Evolutionary conservation across 2,797 vertebrate species (phyloP), one percentile per base, ranked within the genome.

Genomic region (Neopelma chrysocephalum): DNA sequence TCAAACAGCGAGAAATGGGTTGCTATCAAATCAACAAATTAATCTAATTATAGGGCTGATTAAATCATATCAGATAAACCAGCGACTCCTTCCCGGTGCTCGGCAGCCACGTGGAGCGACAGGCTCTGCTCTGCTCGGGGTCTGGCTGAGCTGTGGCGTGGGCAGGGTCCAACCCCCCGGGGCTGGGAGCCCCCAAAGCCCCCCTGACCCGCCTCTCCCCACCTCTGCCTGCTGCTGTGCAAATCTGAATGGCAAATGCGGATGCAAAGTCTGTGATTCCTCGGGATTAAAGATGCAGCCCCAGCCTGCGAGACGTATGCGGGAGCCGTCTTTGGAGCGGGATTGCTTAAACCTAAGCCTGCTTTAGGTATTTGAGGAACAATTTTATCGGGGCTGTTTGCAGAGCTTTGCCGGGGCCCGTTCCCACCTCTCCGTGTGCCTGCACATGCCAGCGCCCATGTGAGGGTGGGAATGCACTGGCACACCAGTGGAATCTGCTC

Each of bases 21-120:
- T 94, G 90, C 93, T 95, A 95, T 93, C 90, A 94, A 96, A 96
- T 85, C 94, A 95, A 93, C 93, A 96, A 94, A 96, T 97, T 96
- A 96, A 96, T 97, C 93, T 96, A 96, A 96, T 97, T 96, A 96
- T 87, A 93, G 89, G 96, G 92, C 92, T 96, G 95, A 96, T 97
- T 95, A 96, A 96, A 91, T 91, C 84, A 3, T 89, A 87, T 85
- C 84, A 85, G 89, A 95, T 90, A 92, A 90, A 92, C 53, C 75
- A 64, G 69, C 14, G 3, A 27, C 78, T 92, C 90, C 92, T 95
- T 94, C 81, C 53, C 53, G 4, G 61, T 0, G 5, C 76, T 88
- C 70, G 0, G 62, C 81, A 82, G 78, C 68, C 42, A 0, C 2
- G 7, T 34, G 3, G 62, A 31, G 45, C 29, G 27, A 25, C 57